Conservation (phyloP, 2,113 vertebrate species). For the Anarrhichthys ocellatus region DNA sequence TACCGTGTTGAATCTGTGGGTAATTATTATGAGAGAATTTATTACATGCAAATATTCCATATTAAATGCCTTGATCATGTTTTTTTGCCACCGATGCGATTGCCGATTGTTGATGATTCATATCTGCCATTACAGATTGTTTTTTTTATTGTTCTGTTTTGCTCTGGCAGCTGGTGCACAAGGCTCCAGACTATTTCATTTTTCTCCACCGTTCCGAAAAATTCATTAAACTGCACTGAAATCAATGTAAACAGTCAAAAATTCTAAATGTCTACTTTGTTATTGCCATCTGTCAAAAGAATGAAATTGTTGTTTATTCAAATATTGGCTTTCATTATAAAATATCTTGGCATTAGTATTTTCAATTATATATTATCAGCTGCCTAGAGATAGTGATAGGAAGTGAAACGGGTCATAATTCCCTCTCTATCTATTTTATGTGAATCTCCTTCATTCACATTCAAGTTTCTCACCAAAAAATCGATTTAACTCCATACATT, state of each 20-base stretch:
- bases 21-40: constrained; percentile 24
- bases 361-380: neutral
- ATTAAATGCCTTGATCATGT: neutral
- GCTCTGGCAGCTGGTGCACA: neutral
- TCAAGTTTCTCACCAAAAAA: too few species aligned
- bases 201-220: neutral
- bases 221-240: neutral
- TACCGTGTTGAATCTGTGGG: constrained; percentile 1
- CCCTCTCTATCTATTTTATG: neutral
- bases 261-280: neutral
- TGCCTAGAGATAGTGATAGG: neutral
- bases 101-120: too few species aligned
- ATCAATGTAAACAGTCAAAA: too few species aligned
- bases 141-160: neutral
- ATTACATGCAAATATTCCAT: constrained; percentile 11
- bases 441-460: neutral
- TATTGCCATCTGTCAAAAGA: neutral
- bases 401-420: too few species aligned
- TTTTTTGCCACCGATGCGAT: too few species aligned
- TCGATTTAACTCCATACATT: neutral
- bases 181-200: neutral
- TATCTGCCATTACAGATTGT: too few species aligned
- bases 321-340: neutral
- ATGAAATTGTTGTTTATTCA: neutral
- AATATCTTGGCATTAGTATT: neutral